phyloP scores from a whole-genome alignment of 2,888 invertebrate species.

The Gisinianus flammeolus region DNA sequence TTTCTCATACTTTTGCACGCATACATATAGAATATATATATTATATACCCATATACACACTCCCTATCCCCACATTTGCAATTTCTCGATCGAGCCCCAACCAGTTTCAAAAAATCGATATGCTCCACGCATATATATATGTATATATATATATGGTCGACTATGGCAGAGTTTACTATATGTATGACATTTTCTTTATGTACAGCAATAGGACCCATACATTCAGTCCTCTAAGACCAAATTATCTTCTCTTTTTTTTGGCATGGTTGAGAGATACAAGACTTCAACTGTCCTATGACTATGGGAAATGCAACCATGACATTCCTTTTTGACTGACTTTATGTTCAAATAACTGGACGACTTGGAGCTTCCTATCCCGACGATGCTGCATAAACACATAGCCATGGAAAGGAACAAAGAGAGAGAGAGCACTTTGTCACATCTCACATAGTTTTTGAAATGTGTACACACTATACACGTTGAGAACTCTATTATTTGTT shows the following conservation, averaged over 20 bases:
- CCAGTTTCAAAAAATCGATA: slow-evolving; percentile 44
- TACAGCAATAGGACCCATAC: slow-evolving; percentile 7
- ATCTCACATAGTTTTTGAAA: background rate
- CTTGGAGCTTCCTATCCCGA: background rate
- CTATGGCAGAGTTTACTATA: slow-evolving; percentile 17
- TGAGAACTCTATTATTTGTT: background rate
- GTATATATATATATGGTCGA: slow-evolving; percentile 10
- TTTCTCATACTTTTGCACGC: background rate
- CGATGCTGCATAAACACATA: too few species aligned
- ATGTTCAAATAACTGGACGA: slow-evolving; percentile 8
- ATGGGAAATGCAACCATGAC: slow-evolving; percentile 29
- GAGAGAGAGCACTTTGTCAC: background rate
- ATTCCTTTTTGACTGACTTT: slow-evolving; percentile 26
- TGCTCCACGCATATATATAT: slow-evolving; percentile 26
- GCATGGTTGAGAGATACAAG: slow-evolving; percentile 13
- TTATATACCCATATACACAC: background rate
- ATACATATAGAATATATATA: background rate
- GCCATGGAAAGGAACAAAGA: too few species aligned
- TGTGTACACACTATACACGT: background rate
- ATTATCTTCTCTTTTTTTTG: slow-evolving; percentile 25
- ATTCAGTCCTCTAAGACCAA: slow-evolving; percentile 18
- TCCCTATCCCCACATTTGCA: slow-evolving; percentile 42
- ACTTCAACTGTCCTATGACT: slow-evolving; percentile 4
- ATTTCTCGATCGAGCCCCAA: slow-evolving; percentile 45
- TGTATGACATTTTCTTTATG: slow-evolving; percentile 4